Conservation (phyloP, 2,888 invertebrate species). For the Micoletzkya japonica region DNA sequence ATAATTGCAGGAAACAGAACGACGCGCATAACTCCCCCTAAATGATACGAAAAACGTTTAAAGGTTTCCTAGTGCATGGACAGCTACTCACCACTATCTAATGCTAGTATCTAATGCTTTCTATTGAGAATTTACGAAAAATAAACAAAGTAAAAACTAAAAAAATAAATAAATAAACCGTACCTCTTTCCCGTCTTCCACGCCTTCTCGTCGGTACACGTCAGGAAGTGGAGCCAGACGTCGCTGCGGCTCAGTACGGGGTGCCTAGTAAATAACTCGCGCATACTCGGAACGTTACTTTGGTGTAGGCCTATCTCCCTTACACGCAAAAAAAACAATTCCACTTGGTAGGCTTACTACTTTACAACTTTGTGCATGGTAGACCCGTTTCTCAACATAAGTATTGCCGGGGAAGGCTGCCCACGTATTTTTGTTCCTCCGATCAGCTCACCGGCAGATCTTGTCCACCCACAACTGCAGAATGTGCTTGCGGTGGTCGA, state of each 20-base stretch:
- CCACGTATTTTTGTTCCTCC: background rate
- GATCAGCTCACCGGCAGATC: constrained; percentile 73
- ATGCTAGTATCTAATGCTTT: no score
- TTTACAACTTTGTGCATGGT: background rate
- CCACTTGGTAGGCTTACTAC: no score
- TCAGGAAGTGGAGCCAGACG: constrained; percentile 92
- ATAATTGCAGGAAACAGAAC: no score
- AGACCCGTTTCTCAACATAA: background rate
- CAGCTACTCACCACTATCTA: no score
- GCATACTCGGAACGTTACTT: no score
- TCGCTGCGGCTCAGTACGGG: constrained; percentile 83
- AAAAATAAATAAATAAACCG: background rate
- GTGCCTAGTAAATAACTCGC: no score
- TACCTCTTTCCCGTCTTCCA: constrained; percentile 89
- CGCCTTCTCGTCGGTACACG: constrained; percentile 92
- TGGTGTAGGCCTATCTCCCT: no score
- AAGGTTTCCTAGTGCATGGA: no score
- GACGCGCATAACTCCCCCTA: no score
- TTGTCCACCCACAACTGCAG: constrained; percentile 94
- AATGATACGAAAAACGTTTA: no score
- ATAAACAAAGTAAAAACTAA: background rate
- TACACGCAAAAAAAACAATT: no score
- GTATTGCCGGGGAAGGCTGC: background rate
- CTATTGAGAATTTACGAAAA: no score
- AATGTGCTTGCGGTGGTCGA: constrained; percentile 88